phyloP scores from a whole-genome alignment of 2,113 vertebrate species.

The Brienomyrus longianalis region DNA sequence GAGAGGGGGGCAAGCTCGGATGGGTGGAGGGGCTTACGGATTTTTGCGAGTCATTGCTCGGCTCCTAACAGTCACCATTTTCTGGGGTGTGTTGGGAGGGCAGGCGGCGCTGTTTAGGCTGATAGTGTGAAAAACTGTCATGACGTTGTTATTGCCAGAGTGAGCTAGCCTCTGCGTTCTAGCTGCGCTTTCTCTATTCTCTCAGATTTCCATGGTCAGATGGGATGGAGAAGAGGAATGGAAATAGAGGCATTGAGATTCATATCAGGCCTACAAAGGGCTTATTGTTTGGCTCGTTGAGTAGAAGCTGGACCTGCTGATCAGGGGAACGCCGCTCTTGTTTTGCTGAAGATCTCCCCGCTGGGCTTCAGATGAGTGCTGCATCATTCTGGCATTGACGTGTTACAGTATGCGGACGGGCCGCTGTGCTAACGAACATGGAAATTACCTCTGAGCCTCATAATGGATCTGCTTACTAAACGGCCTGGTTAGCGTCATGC shows the following conservation, averaged over 20 bases:
- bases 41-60: background rate
- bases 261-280: constrained; percentile 47
- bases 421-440: background rate
- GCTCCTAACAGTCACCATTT: background rate
- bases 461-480: background rate
- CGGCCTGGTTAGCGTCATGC: background rate
- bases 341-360: constrained; percentile 18
- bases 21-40: background rate
- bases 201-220: constrained; percentile 30
- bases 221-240: constrained; percentile 35
- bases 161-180: constrained; percentile 25
- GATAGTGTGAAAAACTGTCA: background rate
- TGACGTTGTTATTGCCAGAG: background rate
- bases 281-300: constrained; percentile 47
- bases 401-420: background rate
- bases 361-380: background rate
- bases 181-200: constrained; percentile 37
- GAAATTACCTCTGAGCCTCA: background rate
- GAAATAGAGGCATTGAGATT: constrained; percentile 45
- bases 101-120: background rate
- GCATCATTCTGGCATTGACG: background rate
- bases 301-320: constrained; percentile 35
- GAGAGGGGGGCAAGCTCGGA: background rate
- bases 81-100: background rate
- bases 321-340: constrained; percentile 22